Evolutionary conservation across 2,888 invertebrate species (phyloP).

Genomic region (Parnassius glacialis): DNA sequence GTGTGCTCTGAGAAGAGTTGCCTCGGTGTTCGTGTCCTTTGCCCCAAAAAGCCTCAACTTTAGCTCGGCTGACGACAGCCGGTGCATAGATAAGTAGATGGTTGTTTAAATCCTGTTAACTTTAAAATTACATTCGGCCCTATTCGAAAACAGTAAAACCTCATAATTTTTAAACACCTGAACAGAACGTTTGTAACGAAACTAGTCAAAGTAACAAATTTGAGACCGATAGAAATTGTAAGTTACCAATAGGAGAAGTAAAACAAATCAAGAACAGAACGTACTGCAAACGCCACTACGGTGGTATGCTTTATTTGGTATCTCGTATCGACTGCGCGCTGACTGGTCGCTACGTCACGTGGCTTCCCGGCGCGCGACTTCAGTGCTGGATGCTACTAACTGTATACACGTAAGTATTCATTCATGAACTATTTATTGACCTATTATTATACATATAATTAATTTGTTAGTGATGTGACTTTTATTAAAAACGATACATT

Average conservation of each 20-base stretch:
- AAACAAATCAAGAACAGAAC: constrained; percentile 46
- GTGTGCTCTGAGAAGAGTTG: constrained; percentile 69
- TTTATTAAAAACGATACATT: too few species aligned
- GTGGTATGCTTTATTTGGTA: constrained; percentile 80
- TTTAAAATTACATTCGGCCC: constrained; percentile 48
- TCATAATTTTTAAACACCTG: constrained; percentile 26
- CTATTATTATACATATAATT: too few species aligned
- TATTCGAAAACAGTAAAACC: constrained; percentile 29
- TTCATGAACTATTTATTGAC: neutral
- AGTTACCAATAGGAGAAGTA: constrained; percentile 65
- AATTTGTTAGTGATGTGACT: too few species aligned
- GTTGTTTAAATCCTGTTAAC: constrained; percentile 37
- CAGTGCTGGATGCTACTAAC: constrained; percentile 86
- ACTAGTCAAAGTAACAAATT: constrained; percentile 65
- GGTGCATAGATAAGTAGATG: constrained; percentile 77
- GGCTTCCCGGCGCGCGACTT: constrained; percentile 81
- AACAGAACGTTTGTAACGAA: constrained; percentile 43
- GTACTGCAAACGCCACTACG: constrained; percentile 65
- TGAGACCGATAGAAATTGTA: constrained; percentile 54
- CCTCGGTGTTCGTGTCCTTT: constrained; percentile 58
- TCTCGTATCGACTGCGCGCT: constrained; percentile 81
- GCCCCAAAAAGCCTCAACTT: constrained; percentile 56
- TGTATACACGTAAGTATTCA: constrained; percentile 83
- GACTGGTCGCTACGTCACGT: constrained; percentile 82
- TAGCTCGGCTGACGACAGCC: constrained; percentile 76